phyloP scores from a whole-genome alignment of 2,113 vertebrate species.

The Phalacrocorax carbo region DNA sequence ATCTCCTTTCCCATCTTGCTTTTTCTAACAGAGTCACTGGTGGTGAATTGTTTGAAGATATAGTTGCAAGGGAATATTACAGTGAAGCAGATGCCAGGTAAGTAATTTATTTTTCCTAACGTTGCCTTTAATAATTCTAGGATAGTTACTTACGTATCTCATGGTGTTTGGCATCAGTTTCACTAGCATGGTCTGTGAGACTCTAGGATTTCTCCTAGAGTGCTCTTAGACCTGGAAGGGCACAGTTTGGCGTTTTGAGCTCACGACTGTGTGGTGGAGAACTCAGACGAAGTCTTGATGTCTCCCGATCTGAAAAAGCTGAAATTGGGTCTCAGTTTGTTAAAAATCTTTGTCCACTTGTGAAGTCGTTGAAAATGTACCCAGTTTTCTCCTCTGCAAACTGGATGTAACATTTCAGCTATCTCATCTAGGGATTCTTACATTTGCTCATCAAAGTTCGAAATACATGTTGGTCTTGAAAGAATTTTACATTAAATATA shows the following conservation, averaged over 20 bases:
- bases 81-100: constrained; percentile 94
- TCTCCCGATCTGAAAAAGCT: neutral
- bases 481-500: neutral
- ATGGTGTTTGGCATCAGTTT: constrained; percentile 58
- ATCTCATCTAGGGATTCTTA: neutral
- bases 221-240: neutral
- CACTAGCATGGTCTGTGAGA: neutral
- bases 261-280: neutral
- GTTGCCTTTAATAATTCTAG: neutral
- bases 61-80: constrained; percentile 92
- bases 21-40: constrained; percentile 83
- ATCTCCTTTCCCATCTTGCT: neutral
- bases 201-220: neutral
- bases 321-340: neutral
- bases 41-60: constrained; percentile 92
- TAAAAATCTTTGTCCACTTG: neutral
- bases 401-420: neutral
- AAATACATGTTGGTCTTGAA: neutral
- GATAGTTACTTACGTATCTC: neutral
- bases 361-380: neutral
- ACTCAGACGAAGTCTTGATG: fast-evolving
- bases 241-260: neutral
- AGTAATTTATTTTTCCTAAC: constrained; percentile 52
- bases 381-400: neutral
- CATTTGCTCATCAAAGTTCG: neutral